Conservation (phyloP, 2,113 vertebrate genomes). For the Strix aluco region DNA sequence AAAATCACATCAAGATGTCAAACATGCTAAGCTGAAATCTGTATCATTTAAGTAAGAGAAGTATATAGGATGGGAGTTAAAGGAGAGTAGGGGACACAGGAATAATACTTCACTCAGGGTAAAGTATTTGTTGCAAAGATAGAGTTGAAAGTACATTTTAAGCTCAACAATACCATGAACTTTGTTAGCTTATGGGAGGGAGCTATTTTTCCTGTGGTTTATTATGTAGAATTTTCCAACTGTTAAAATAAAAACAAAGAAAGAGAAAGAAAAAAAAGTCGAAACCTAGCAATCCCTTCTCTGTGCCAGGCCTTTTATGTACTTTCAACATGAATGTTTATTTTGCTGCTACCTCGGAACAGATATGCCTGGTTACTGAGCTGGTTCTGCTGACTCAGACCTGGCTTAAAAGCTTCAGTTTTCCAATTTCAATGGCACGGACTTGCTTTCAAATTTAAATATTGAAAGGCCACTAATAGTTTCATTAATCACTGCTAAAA, state of each 20-base stretch:
- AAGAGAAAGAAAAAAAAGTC: neutral
- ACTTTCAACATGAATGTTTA: slow-evolving; percentile 34
- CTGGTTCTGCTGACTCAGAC: slow-evolving; percentile 49
- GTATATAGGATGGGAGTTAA: neutral
- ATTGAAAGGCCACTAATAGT: neutral
- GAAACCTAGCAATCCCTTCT: neutral
- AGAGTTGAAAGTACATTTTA: neutral
- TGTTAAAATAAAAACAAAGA: neutral
- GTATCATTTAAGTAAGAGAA: neutral
- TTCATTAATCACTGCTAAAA: neutral
- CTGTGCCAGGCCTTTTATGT: slow-evolving; percentile 21
- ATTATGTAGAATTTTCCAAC: slow-evolving; percentile 10
- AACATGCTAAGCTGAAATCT: neutral
- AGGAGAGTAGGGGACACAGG: neutral
- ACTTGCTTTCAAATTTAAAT: slow-evolving; percentile 10
- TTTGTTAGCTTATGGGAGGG: neutral
- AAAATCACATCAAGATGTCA: neutral
- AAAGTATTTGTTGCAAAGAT: neutral
- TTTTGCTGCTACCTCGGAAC: slow-evolving; percentile 33
- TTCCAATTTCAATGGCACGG: neutral
- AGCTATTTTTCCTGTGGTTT: slow-evolving; percentile 2
- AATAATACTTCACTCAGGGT: neutral
- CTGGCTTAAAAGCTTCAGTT: slow-evolving; percentile 9
- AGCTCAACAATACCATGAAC: neutral
- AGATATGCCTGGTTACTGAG: slow-evolving; percentile 32